A percentile compares a stretch with the other conserved stretches of the same genome.
Evolutionary conservation across 2,113 vertebrate species (phyloP).

Genomic region (Prunella himalayana): DNA sequence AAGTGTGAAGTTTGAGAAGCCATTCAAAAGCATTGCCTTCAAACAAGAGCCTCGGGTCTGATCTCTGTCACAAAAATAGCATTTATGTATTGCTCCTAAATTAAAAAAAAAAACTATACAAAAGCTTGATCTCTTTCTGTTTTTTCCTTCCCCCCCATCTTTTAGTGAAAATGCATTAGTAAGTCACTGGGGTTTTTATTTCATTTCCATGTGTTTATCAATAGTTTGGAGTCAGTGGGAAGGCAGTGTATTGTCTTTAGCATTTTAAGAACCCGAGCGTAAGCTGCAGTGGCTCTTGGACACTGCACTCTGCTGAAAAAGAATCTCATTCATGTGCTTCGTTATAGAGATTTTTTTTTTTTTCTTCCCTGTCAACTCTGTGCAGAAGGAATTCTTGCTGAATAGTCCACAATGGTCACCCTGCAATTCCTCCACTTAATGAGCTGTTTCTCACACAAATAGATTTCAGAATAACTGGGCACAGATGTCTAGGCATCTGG

Average conservation of each 20-base stretch:
- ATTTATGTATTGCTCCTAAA: not conserved
- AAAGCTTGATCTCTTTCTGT: not conserved
- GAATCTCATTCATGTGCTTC: not conserved
- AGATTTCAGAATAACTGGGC: not conserved
- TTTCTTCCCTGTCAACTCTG: not conserved
- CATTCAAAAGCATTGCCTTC: not conserved
- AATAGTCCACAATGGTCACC: not conserved
- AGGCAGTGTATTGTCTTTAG: not conserved
- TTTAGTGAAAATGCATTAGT: not conserved
- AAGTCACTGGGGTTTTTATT: not conserved
- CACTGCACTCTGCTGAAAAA: not conserved
- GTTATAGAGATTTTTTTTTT: not conserved
- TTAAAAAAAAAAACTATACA: not conserved
- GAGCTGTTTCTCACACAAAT: not conserved
- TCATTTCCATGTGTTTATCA: not conserved
- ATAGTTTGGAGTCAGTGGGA: not conserved
- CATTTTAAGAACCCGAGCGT: not conserved
- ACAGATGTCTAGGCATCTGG: not conserved
- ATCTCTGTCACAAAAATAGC: not conserved
- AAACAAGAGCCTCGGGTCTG: not conserved
- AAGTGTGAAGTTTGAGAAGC: not conserved
- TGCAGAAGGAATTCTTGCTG: not conserved
- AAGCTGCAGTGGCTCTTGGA: not conserved
- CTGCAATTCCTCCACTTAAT: not conserved
- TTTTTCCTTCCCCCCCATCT: accelerated